phyloP scores from a whole-genome alignment of 2,113 vertebrate genomes.

The crab-eating macaque (Macaca fascicularis) region T2T-MFA8v1.1 NC_088376.1:165317501-165318000 shows the following conservation, averaged over 20 bases:
- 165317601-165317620: background rate
- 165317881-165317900: background rate
- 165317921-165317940: background rate
- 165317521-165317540: background rate
- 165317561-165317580: background rate
- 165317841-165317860: background rate
- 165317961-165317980: background rate
- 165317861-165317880: background rate
- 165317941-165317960: background rate
- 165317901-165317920: background rate
- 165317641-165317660: background rate
- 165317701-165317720: background rate
- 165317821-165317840: background rate
- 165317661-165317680: background rate
- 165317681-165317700: background rate
- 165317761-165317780: background rate
- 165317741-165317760: background rate
- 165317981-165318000: background rate
- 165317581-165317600: background rate
- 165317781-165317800: background rate
- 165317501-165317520: fast-evolving
- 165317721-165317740: background rate
- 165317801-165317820: background rate
- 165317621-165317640: background rate
- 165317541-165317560: background rate